These are phyloP conservation scores for Macaria notata DNA, from an alignment of 2,888 invertebrate genomes.

Conservation along the genomic window DNA sequence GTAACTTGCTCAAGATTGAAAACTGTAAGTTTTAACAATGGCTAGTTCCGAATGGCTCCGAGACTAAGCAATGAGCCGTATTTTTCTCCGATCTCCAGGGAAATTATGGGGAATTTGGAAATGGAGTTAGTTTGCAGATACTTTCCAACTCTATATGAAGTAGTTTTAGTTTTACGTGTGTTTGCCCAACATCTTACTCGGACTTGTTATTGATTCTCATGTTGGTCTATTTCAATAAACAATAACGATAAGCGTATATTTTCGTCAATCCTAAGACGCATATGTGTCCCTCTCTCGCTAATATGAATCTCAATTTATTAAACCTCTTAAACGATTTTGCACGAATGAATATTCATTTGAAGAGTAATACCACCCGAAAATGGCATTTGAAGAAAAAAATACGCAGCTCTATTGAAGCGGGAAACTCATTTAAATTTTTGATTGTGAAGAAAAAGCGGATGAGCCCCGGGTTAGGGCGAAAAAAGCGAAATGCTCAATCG, in stretches of 20 bases:
- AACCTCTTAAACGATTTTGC: slow-evolving; percentile 76
- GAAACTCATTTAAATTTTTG: slow-evolving; percentile 78
- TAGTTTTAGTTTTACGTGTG: slow-evolving; percentile 1
- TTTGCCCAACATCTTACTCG: too few relatives aligned
- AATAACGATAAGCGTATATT: too few relatives aligned
- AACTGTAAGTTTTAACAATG: slow-evolving; percentile 57
- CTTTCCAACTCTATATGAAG: not conserved
- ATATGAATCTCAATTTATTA: slow-evolving; percentile 78
- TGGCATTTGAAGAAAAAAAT: slow-evolving; percentile 72
- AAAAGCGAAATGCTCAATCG: slow-evolving; percentile 56
- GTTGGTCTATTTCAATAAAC: too few relatives aligned
- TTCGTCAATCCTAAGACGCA: slow-evolving; percentile 31
- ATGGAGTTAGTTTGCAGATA: slow-evolving; percentile 5
- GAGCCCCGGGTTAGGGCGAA: slow-evolving; percentile 48
- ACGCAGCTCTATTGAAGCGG: slow-evolving; percentile 58
- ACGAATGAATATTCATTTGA: slow-evolving; percentile 79
- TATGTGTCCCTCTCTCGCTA: slow-evolving; percentile 61
- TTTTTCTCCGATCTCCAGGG: slow-evolving; percentile 54
- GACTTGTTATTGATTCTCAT: too few relatives aligned
- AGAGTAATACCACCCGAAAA: slow-evolving; percentile 74
- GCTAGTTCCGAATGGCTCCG: slow-evolving; percentile 43
- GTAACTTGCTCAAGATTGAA: slow-evolving; percentile 67
- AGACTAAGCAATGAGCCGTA: slow-evolving; percentile 49
- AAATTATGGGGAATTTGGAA: slow-evolving; percentile 48
- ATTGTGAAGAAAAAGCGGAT: slow-evolving; percentile 63